phyloP scores from a whole-genome alignment of 2,888 invertebrate species.

The Buathra laborator region DNA sequence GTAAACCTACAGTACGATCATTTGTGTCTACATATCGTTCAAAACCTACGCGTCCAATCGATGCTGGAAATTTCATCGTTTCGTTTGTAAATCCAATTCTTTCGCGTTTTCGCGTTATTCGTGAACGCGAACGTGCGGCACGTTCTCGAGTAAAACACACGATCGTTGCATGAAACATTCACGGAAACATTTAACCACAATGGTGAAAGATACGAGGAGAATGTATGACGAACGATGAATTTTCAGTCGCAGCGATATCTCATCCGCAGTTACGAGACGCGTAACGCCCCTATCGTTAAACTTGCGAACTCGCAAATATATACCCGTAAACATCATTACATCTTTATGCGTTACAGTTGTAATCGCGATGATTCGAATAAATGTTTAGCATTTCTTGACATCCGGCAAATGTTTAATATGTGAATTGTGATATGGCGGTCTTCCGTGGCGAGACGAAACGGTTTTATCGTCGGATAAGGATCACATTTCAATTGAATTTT shows the following conservation, averaged over 20 bases:
- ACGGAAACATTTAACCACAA: not conserved
- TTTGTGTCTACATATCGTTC: slow-evolving; percentile 42
- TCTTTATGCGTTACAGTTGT: slow-evolving; percentile 27
- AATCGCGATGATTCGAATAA: not conserved
- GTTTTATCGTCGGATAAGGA: slow-evolving; percentile 1
- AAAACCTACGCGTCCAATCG: not conserved
- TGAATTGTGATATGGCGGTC: not conserved
- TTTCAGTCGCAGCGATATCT: slow-evolving; percentile 48
- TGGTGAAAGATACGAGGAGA: slow-evolving; percentile 40
- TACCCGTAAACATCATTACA: slow-evolving; percentile 25
- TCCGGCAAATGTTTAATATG: not conserved
- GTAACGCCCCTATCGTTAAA: slow-evolving; percentile 62
- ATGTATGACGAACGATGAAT: slow-evolving; percentile 58
- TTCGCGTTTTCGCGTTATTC: too few species aligned
- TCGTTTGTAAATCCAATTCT: not conserved
- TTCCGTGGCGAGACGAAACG: not conserved
- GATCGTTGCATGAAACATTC: slow-evolving; percentile 7
- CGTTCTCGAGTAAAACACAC: slow-evolving; percentile 16
- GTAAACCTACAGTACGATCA: slow-evolving; percentile 46
- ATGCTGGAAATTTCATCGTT: slow-evolving; percentile 30
- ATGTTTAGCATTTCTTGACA: slow-evolving; percentile 2
- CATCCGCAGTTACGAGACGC: slow-evolving; percentile 56
- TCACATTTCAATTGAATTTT: not conserved
- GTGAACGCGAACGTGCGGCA: not conserved
- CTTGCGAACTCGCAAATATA: slow-evolving; percentile 11